Evolutionary conservation across 1,140 invertebrate species (phyloP), one percentile per base, ranked within the genome.

Genomic region (Drosophila lowei): DNA sequence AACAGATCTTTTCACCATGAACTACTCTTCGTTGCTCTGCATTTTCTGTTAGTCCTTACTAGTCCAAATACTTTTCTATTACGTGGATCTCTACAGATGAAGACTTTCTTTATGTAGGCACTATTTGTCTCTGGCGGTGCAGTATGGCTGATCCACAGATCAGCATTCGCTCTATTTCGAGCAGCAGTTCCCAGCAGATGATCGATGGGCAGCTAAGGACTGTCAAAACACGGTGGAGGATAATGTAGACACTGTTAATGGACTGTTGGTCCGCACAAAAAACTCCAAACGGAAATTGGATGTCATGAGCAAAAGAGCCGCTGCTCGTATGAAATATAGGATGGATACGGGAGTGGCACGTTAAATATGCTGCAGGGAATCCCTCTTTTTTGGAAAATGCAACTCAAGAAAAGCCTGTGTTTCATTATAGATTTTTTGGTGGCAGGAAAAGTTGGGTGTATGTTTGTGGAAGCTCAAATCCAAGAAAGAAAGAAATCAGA

Each of bases 1-100:
- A 67, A 23, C 23, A 7, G 3, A 46, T 13, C 5, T 43, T 38
- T n/a, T 1, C 6, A 47, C 9, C 5, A 67, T 67, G 64, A 38
- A 54, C 41, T 54, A 28, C 30, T 38, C 53, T 7, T 15, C 6
- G 3, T 6, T 54, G 9, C 4, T 66, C 23, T 15, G 6, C 41
- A 25, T 67, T 9, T 8, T 6, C n/a, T 15, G 16, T 0, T 1
- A 38, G 9, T 8, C 15, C 3, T 21, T 16, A 3, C 18, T n/a
- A n/a, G n/a, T n/a, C n/a, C 18, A 18, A 18, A 18, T 18, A 18
- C 1, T 18, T 2, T 18, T 18, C 2, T 18, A 18, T 2, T 18
- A 18, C 18, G 18, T 18, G 18, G 18, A 18, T 18, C 18, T 18
- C 18, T 18, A 18, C 18, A 18, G 1, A 2, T 18, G 18, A 18